These are phyloP conservation scores for Sternarchorhynchus goeldii DNA, from an alignment of 2,797 vertebrate species.

Conservation along the genomic window DNA sequence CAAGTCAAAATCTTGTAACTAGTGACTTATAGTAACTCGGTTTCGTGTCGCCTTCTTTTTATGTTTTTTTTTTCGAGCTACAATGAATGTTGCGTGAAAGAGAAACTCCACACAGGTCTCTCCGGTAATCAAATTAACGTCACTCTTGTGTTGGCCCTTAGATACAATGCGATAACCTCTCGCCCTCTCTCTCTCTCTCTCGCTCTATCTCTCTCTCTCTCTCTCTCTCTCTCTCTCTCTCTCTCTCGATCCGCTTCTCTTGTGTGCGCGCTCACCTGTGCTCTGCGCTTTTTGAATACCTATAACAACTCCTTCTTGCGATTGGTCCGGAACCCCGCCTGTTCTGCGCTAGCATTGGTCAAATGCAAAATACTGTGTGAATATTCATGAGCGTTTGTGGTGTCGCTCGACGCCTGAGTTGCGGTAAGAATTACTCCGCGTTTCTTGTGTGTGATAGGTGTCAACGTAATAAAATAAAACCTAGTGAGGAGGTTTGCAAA, in stretches of 20 bases:
- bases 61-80: too few species aligned
- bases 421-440: neutral
- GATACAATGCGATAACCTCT: slow-evolving; percentile 4
- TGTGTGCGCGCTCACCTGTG: neutral
- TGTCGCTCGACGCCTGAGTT: slow-evolving; percentile 54
- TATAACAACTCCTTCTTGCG: slow-evolving; percentile 63
- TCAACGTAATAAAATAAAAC: too few species aligned
- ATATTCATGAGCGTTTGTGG: slow-evolving; percentile 83
- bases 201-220: slow-evolving; percentile 44
- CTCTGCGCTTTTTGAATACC: neutral
- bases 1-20: too few species aligned
- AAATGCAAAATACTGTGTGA: slow-evolving; percentile 74
- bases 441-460: neutral
- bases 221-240: slow-evolving; percentile 36
- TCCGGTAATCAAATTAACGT: too few species aligned
- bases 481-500: too few species aligned
- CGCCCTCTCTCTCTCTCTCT: slow-evolving; percentile 29
- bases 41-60: too few species aligned
- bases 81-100: too few species aligned
- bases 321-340: slow-evolving; percentile 74
- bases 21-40: too few species aligned
- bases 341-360: slow-evolving; percentile 70
- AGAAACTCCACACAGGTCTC: too few species aligned
- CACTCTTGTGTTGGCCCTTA: neutral
- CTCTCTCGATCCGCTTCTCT: slow-evolving; percentile 49